A percentile compares a stretch with the other conserved stretches of the same genome.
phyloP scores from a whole-genome alignment of 1,140 invertebrate genomes.

The Pseudoatta argentina region DNA sequence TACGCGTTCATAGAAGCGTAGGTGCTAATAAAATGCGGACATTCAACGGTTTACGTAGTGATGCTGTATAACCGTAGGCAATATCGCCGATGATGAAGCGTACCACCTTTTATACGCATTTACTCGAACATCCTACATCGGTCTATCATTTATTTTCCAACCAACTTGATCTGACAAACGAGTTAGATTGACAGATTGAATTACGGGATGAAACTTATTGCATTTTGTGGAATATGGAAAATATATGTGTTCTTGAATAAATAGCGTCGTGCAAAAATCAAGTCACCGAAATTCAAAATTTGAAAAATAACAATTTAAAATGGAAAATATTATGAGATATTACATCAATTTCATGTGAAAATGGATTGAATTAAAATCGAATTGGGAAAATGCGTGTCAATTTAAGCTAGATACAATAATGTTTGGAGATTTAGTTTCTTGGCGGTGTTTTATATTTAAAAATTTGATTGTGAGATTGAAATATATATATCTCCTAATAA shows the following conservation, averaged over 20 bases:
- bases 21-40: conserved; percentile 40
- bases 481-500: background rate
- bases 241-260: background rate
- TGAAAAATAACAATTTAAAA: background rate
- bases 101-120: conserved; percentile 52
- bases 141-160: conserved; percentile 30
- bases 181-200: background rate
- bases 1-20: conserved; percentile 39
- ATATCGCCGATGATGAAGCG: conserved; percentile 43
- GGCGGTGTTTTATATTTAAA: background rate
- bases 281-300: background rate
- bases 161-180: conserved; percentile 9
- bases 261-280: background rate
- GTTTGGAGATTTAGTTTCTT: background rate
- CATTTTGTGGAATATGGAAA: background rate
- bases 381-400: background rate
- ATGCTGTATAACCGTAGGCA: conserved; percentile 69
- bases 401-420: background rate
- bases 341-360: background rate
- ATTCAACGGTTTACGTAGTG: conserved; percentile 71
- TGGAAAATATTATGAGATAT: background rate
- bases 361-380: background rate
- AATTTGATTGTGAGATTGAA: background rate
- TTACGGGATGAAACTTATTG: background rate
- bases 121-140: conserved; percentile 43